A percentile compares a stretch with the other conserved stretches of the same genome.
phyloP scores from a whole-genome alignment of 2,113 vertebrate species.

The Corvus hawaiiensis region DNA sequence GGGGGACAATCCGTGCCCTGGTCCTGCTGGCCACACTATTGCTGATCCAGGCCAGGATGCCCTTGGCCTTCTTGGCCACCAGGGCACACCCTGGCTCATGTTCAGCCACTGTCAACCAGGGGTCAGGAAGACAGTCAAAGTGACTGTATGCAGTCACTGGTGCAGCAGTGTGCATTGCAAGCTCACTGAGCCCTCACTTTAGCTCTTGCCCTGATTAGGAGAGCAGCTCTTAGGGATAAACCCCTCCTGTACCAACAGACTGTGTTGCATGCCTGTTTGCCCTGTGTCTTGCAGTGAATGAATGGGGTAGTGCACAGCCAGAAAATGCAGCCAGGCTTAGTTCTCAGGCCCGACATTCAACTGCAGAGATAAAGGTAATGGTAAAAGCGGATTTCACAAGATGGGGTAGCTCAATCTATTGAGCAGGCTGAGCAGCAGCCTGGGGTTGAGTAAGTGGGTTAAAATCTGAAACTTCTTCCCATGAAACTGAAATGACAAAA shows the following conservation, averaged over 20 bases:
- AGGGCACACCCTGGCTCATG: not conserved
- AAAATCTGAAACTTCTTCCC: not conserved
- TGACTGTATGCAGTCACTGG: rapidly evolving
- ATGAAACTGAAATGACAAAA: not conserved
- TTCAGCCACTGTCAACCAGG: rapidly evolving
- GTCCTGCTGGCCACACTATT: not conserved
- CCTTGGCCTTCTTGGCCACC: not conserved
- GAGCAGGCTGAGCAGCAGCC: not conserved
- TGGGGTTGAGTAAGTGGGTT: not conserved
- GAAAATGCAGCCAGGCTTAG: not conserved
- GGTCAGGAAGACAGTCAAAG: not conserved
- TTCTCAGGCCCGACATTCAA: not conserved
- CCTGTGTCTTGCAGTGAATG: rapidly evolving
- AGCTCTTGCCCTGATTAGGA: too few species aligned
- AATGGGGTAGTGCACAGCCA: rapidly evolving
- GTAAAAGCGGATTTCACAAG: not conserved
- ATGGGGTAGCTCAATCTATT: not conserved
- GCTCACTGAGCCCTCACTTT: not conserved
- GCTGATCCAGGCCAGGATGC: not conserved
- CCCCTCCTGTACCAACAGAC: not conserved
- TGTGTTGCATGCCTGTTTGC: rapidly evolving
- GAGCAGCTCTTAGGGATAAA: not conserved
- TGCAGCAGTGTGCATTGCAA: too few species aligned
- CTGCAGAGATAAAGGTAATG: not conserved
- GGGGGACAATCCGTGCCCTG: not conserved